A percentile compares a stretch with the other conserved stretches of the same genome.
Evolutionary conservation across 2,888 invertebrate genomes (phyloP).

Genomic region (Aspidiotus rigidus): DNA sequence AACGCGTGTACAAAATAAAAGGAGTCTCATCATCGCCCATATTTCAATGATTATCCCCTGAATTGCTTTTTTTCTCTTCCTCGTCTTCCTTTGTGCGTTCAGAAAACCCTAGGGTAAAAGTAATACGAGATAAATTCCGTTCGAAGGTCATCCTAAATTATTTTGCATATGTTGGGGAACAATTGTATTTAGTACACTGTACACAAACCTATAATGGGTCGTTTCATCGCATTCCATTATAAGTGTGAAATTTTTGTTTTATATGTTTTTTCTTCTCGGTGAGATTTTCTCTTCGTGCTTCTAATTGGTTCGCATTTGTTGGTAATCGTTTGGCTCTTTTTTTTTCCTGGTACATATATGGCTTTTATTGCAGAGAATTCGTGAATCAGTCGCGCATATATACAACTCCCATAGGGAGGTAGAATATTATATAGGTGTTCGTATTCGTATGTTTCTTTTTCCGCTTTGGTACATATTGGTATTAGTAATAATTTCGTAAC

Average conservation of each 20-base stretch:
- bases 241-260: conserved; percentile 12
- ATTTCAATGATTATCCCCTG: conserved; percentile 27
- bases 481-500: no score
- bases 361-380: no score
- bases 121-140: conserved; percentile 12
- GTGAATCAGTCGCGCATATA: no score
- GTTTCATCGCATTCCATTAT: no score
- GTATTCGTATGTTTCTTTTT: no score
- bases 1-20: not conserved
- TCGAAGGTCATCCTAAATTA: conserved; percentile 18
- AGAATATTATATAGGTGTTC: no score
- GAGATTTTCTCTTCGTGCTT: not conserved
- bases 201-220: no score
- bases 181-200: not conserved
- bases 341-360: no score
- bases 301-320: no score
- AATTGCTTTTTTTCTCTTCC: conserved; percentile 10
- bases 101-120: conserved; percentile 9
- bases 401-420: not conserved
- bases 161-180: conserved; percentile 26
- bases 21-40: not conserved
- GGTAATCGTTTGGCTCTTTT: no score
- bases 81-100: no score
- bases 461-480: no score
- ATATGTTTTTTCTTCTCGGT: not conserved